These are phyloP conservation scores for Stomatorhinus ivindoensis DNA, from an alignment of 2,113 vertebrate genomes.

Conservation along the genomic window DNA sequence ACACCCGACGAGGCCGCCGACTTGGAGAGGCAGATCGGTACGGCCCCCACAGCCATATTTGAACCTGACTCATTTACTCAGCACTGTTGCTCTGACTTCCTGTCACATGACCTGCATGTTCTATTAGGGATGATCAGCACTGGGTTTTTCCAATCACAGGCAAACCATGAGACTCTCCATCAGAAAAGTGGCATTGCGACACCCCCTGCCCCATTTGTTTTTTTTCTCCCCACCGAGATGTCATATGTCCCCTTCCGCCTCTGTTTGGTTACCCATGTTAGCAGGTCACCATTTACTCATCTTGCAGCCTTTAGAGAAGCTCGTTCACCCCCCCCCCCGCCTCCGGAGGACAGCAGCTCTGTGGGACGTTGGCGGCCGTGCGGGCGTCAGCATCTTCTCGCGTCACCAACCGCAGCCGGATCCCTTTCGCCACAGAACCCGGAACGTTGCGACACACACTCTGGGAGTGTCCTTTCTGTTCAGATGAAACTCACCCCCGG, in stretches of 20 bases:
- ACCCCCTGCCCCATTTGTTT: not conserved
- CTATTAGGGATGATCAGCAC: not conserved
- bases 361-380: not conserved
- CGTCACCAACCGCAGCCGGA: not conserved
- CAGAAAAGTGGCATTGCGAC: not conserved
- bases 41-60: not conserved
- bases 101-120: not conserved
- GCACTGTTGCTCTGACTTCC: not conserved
- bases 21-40: conserved; percentile 93
- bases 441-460: not conserved
- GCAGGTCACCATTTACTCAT: not conserved
- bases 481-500: not conserved
- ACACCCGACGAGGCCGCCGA: conserved; percentile 85
- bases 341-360: not conserved
- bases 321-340: not conserved
- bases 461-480: not conserved
- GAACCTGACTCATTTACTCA: not conserved
- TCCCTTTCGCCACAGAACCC: not conserved
- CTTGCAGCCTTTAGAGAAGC: not conserved
- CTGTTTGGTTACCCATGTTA: not conserved
- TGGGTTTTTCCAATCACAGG: not conserved
- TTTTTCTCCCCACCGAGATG: not conserved
- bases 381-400: not conserved
- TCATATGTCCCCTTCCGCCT: not conserved
- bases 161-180: not conserved